These are phyloP conservation scores for Aphodius sticticus DNA, from an alignment of 2,888 invertebrate genomes.

Conservation along the genomic window DNA sequence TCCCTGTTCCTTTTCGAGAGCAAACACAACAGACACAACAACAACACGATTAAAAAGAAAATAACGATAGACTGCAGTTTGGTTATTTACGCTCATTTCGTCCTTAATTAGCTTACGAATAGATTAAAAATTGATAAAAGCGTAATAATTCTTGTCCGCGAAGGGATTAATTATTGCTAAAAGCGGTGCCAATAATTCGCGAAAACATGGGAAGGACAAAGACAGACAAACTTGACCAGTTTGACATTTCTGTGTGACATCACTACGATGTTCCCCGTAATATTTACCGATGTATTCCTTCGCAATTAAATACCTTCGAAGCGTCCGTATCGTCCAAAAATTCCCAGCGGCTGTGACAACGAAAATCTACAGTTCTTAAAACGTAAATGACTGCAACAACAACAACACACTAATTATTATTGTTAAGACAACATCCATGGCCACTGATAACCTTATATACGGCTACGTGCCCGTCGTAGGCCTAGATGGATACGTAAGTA, in stretches of 20 bases:
- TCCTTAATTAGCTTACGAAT: not conserved
- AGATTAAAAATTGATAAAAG: not conserved
- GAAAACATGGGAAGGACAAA: not conserved
- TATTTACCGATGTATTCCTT: constrained; percentile 22
- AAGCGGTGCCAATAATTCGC: not conserved
- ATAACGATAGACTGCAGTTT: not conserved
- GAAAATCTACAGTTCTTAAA: not conserved
- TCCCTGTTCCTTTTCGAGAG: not conserved
- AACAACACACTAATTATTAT: constrained; percentile 35
- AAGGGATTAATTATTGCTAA: not conserved
- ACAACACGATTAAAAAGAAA: not conserved
- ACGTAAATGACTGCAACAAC: constrained; percentile 34
- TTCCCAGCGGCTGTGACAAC: constrained; percentile 33
- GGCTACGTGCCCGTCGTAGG: constrained; percentile 58
- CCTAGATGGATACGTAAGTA: constrained; percentile 58
- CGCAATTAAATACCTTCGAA: constrained; percentile 11
- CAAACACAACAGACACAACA: not conserved
- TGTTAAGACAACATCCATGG: constrained; percentile 51
- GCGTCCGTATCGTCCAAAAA: constrained; percentile 16
- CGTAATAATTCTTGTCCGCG: not conserved
- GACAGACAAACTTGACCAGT: constrained; percentile 11
- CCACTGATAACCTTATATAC: constrained; percentile 56
- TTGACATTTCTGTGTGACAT: constrained; percentile 36
- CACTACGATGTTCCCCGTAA: constrained; percentile 30
- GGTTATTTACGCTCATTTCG: not conserved